phyloP scores from a whole-genome alignment of 2,113 vertebrate genomes.

The Vimba vimba region DNA sequence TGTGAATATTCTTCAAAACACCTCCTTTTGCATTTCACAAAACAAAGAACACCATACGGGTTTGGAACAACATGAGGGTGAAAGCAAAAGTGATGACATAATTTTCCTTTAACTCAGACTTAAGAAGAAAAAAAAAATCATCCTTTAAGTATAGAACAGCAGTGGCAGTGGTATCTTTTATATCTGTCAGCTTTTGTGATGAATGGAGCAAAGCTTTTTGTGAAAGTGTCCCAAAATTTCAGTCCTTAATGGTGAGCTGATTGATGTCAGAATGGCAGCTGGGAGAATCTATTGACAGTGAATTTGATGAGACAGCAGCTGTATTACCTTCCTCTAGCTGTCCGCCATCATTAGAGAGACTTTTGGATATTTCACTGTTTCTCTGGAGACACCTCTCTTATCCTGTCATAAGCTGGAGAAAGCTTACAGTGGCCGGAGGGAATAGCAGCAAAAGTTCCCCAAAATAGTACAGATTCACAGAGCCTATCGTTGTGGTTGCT shows the following conservation, averaged over 20 bases:
- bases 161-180: constrained; percentile 1
- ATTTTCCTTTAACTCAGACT: background rate
- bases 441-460: background rate
- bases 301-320: constrained; percentile 40
- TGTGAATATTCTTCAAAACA: no score
- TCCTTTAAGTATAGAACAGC: background rate
- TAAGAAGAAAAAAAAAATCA: background rate
- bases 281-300: constrained; percentile 40
- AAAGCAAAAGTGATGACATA: background rate
- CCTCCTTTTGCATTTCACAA: background rate
- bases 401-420: background rate
- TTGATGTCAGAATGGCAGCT: constrained; percentile 39
- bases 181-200: constrained; percentile 41
- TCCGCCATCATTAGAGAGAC: background rate
- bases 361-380: background rate
- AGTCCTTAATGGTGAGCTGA: constrained; percentile 29
- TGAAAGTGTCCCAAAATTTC: constrained; percentile 24
- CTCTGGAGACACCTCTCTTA: constrained; percentile 5
- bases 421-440: background rate
- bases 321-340: constrained; percentile 25
- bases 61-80: background rate
- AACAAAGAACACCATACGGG: background rate
- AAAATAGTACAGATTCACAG: background rate
- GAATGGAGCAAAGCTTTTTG: background rate
- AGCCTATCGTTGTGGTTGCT: background rate